Percentiles rank a stretch among this genome's conserved stretches.
phyloP scores from a whole-genome alignment of 2,888 invertebrate genomes.

The Sarcophaga variegata region DNA sequence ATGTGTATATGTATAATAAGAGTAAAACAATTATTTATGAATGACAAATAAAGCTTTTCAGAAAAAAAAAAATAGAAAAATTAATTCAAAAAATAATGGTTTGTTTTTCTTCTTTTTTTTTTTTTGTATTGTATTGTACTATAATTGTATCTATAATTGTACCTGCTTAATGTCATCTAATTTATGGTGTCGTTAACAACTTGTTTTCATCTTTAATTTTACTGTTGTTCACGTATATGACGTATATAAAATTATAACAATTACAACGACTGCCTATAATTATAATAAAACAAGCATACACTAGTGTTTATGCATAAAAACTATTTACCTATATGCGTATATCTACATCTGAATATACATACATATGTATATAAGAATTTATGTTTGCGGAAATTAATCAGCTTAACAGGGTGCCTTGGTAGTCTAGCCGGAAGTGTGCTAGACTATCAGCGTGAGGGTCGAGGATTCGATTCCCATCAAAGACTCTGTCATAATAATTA shows the following conservation, averaged over 20 bases:
- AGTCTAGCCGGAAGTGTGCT: no score
- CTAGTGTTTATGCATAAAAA: background rate
- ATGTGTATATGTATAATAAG: conserved; percentile 8
- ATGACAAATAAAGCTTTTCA: conserved; percentile 44
- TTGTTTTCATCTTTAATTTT: conserved; percentile 61
- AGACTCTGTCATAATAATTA: no score
- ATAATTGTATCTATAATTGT: conserved; percentile 13
- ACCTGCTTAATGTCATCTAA: conserved; percentile 74
- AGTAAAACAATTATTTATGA: conserved; percentile 28
- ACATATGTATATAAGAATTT: background rate
- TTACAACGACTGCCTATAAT: background rate
- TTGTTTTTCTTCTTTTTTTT: no score
- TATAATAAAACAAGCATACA: no score
- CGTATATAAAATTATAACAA: conserved; percentile 9
- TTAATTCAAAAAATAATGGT: no score
- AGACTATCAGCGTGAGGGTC: no score
- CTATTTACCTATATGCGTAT: background rate
- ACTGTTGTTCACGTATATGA: background rate
- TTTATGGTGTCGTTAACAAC: conserved; percentile 79
- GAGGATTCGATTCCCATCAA: no score
- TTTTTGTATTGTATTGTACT: background rate
- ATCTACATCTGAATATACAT: background rate
- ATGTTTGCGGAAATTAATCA: no score
- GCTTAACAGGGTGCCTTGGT: no score
- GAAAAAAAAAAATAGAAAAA: background rate